Evolutionary conservation across 2,113 vertebrate species (phyloP).

Genomic region (Oxyura jamaicensis): DNA sequence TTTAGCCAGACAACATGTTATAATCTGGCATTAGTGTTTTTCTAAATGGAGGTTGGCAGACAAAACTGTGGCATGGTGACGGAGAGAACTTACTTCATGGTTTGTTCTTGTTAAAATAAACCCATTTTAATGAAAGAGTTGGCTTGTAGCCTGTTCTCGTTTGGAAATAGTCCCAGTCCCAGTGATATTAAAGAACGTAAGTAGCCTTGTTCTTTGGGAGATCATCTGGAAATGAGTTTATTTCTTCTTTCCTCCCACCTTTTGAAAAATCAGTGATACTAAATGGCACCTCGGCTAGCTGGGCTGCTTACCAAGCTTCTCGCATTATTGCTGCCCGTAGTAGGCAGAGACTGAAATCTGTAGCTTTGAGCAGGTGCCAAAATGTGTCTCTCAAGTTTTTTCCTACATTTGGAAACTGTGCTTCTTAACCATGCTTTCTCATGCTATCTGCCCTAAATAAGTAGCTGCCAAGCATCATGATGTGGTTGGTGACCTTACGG

Average conservation of each 20-base stretch:
- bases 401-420: neutral
- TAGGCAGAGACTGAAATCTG: neutral
- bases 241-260: neutral
- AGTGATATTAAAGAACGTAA: neutral
- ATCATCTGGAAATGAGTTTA: neutral
- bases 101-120: slow-evolving; percentile 36
- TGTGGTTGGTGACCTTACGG: neutral
- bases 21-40: slow-evolving; percentile 25
- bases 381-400: fast-evolving
- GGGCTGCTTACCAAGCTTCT: neutral
- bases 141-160: neutral
- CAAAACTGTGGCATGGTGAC: neutral
- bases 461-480: fast-evolving
- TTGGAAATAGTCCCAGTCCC: neutral
- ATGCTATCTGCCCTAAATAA: neutral
- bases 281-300: neutral
- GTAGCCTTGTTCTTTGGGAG: neutral
- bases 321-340: fast-evolving
- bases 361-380: neutral
- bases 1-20: slow-evolving; percentile 25
- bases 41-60: slow-evolving; percentile 22
- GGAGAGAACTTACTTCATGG: neutral
- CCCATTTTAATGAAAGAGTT: neutral
- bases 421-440: neutral
- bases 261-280: neutral